Percentiles rank a stretch among this genome's conserved stretches.
Evolutionary conservation across 1,140 invertebrate genomes (phyloP).

Genomic region (Lordiphosa stackelbergi): DNA sequence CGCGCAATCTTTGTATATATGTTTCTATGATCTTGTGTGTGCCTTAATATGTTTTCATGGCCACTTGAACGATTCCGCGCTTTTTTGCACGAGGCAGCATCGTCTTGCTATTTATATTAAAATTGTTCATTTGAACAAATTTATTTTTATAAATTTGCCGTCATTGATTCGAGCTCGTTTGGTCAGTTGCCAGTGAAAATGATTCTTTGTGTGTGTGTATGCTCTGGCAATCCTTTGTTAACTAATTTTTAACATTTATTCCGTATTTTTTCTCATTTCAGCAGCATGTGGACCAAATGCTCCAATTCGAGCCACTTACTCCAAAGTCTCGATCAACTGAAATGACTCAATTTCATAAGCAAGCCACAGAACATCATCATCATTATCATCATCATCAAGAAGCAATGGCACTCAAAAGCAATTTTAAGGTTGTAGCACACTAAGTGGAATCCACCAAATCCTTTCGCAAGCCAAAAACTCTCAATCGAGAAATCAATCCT

Average conservation of each 20-base stretch:
- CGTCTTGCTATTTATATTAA: conserved; percentile 29
- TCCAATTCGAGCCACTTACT: too few species aligned
- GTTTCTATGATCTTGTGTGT: conserved; percentile 13
- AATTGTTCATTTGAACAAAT: conserved; percentile 6
- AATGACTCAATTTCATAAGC: too few species aligned
- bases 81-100: conserved; percentile 8
- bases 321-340: too few species aligned
- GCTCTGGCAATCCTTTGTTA: background rate
- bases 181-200: conserved; percentile 31
- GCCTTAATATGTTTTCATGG: conserved; percentile 40
- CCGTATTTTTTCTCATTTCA: background rate
- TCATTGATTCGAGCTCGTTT: conserved; percentile 40
- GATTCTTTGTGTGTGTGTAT: too few species aligned
- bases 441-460: conserved; percentile 8
- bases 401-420: conserved; percentile 25
- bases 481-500: conserved; percentile 2
- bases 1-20: background rate
- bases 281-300: background rate
- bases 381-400: background rate
- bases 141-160: conserved; percentile 31
- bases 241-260: background rate
- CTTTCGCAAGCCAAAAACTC: background rate
- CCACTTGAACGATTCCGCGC: conserved; percentile 26
- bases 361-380: background rate
- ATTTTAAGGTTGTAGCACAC: conserved; percentile 34